Conservation (phyloP, 2,113 vertebrate genomes). For the Garra rufa region DNA sequence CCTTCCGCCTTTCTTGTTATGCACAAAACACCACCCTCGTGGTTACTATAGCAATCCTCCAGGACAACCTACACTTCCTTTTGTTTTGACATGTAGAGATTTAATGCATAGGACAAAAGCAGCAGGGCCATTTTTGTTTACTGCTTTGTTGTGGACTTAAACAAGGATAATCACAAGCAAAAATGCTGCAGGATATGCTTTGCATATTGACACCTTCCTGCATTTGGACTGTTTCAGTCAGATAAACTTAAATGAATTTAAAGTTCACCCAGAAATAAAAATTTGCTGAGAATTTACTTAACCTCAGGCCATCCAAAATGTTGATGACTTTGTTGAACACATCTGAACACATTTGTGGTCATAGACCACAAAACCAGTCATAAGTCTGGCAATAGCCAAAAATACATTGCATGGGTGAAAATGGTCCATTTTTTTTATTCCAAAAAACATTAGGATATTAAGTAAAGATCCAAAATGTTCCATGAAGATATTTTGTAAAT, state of each 20-base stretch:
- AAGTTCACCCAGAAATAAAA: not conserved
- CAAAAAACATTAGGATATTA: no score
- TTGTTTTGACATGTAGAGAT: constrained; percentile 31
- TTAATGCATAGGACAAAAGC: constrained; percentile 29
- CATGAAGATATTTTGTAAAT: no score
- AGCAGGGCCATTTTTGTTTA: not conserved
- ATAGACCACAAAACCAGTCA: no score
- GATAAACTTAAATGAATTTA: not conserved
- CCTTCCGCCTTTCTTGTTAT: not conserved
- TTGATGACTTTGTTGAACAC: not conserved
- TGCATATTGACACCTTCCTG: not conserved
- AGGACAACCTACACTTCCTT: constrained; percentile 25
- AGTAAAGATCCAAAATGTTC: no score
- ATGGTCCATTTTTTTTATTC: no score
- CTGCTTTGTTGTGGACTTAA: not conserved
- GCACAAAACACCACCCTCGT: constrained; percentile 35
- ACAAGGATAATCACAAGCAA: not conserved
- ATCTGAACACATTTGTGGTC: not conserved
- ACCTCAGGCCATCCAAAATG: not conserved
- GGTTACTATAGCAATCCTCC: constrained; percentile 44
- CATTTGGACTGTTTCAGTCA: not conserved
- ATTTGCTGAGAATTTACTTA: not conserved
- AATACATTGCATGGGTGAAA: no score
- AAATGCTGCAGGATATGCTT: not conserved
- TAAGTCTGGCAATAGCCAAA: no score